Evolutionary conservation across 2,888 invertebrate genomes (phyloP).

Genomic region (Strigamia maritima): DNA sequence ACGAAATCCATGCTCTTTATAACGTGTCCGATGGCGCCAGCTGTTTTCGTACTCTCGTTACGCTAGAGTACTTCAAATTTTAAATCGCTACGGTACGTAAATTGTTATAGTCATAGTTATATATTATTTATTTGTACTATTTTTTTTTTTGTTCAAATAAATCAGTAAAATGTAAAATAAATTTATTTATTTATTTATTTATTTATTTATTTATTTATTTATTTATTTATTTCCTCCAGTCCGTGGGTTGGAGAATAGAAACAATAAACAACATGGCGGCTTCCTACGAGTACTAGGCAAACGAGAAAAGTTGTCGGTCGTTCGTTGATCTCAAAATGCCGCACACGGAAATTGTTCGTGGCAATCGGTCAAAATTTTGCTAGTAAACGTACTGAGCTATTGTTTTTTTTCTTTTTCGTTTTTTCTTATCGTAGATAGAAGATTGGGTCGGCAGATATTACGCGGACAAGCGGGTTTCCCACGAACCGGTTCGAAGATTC

Average conservation of each 20-base stretch:
- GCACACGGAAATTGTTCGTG: not conserved
- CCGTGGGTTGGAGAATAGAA: no score
- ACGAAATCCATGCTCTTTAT: not conserved
- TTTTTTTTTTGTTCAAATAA: no score
- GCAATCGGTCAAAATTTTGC: not conserved
- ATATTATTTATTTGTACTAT: no score
- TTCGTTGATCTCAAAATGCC: not conserved
- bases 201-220: no score
- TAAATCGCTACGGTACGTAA: no score
- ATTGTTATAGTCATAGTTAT: no score
- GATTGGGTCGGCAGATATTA: conserved; percentile 6
- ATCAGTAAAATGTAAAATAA: no score
- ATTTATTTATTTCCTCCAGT: no score
- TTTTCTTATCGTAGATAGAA: not conserved
- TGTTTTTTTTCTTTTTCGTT: not conserved
- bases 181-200: no score
- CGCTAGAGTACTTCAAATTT: no score
- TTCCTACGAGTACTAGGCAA: not conserved
- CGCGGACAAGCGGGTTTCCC: not conserved
- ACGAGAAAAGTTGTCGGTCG: not conserved
- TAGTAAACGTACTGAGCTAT: not conserved
- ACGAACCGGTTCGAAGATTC: conserved; percentile 59
- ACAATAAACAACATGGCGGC: not conserved
- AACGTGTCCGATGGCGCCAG: no score
- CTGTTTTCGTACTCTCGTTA: no score